Base-by-base conservation (phyloP, 2,113 vertebrate genomes). In the Cygnus atratus region DNA sequence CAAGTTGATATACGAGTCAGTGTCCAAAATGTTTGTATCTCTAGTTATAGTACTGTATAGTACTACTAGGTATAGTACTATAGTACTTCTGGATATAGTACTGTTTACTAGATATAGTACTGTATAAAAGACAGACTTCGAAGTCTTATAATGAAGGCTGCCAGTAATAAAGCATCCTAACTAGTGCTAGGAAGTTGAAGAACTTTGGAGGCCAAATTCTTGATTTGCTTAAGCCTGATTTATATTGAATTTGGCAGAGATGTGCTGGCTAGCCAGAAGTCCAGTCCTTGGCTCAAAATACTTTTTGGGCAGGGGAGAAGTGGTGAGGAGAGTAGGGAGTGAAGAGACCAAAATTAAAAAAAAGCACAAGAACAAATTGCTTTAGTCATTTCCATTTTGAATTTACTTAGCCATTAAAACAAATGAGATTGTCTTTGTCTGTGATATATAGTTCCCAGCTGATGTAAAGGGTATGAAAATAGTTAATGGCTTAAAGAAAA, bases 381-480 rank as follows among this genome's bases (percentile, higher is more conserved):
- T 67, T 11, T 86, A 95, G 72, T 95, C 39, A 75, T 92, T 97
- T 96, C 93, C 78, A 96, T 86, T 96, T 87, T 95, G 91, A 91
- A 93, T 97, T 91, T 96, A 84, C 81, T 94, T 91, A 72, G 57
- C 92, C 48, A 68, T 97, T 93, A 95, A 95, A 96, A 95, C 81
- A 93, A 91, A 94, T 91, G 87, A 94, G 95, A 80, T 85, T 96
- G 83, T 91, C 95, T 92, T 94, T 83, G 85, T 73, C 83, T 94
- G 84, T 92, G 95, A 94, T 94, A 58, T 65, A 93, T 88, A 57
- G 91, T 91, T 96, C 92, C 92, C 95, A 96, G 65, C 41, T 96
- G 93, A 95, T 93, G 33, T 87, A 80, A 85, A 93, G 90, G 35
- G 67, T 94, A 78, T 88, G 93, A 95, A 96, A 93, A 88, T 70